Base-by-base conservation (phyloP, 2,888 invertebrate genomes). In the Sipha maydis region DNA sequence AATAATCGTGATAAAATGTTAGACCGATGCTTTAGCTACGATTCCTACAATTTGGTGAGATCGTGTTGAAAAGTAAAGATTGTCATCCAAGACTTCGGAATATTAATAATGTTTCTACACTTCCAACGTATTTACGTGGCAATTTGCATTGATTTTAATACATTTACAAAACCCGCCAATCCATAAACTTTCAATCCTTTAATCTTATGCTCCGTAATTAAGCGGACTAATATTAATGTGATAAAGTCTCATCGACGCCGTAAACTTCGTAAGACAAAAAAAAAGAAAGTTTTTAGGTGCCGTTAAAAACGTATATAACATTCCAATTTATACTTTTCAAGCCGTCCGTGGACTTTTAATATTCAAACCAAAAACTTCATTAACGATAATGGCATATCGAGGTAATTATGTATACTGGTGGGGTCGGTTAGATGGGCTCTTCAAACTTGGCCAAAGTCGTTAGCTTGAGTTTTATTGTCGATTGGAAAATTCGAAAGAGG, bases 311-410 rank as follows among this genome's bases (percentile, higher is more conserved):
- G 73, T 86, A 80, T 67, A 61, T 11, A 75, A 82, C 73, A 25
- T 61, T 78, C 73, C 85, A 61, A 88, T 88, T 80, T 88, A 88
- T 88, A 82, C 67, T 76, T 88, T 82, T 82, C 77, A 85, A 54
- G 41, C 82, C 75, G 75, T 61, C 80, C 28, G 75, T 38, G 34
- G 75, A 88, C 82, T 82, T 82, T 88, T 88, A 88, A 88, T 88
- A 88, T 88, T 88, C 88, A 88, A 88, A 88, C 88, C 41, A 25
- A 88, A 88, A 88, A 88, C 80, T 88, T 88, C 88, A 82, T 88
- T 88, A 88, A 82, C 82, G 61, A 75, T 88, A 88, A 88, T 88
- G 88, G 88, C 88, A 73, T 48, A 75, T 88, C 61, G 75, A 80
- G 67, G 88, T 88, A 82, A 88, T 88, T 88, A 88, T 61, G 56